Base-by-base conservation (phyloP, 2,888 invertebrate genomes). In the Cylloceria caligata region DNA sequence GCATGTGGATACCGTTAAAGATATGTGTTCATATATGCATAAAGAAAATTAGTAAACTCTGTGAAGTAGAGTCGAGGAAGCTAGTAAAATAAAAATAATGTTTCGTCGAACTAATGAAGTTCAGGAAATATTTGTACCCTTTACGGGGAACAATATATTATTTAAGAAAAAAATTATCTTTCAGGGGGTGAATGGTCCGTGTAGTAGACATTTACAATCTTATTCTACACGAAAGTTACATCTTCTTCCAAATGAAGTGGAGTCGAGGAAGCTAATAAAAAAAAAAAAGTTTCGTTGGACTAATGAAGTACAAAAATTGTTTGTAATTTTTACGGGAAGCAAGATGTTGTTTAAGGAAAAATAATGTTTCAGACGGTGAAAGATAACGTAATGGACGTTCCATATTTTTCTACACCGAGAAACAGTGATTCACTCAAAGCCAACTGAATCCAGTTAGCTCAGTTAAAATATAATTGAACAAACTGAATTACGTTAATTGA, bases 1-100 rank as follows among this genome's bases (percentile, higher is more conserved):
- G 55, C 65, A 73, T 77, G 64, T 77, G 64, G 76, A 60, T 60
- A 19, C 16, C 4, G 30, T n/a, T 27, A 72, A 75, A 19, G 36
- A 60, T 16, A 49, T 36, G 45, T 45, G 57, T 47, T 57, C 27
- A 27, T 24, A 72, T 47, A 42, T 45, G 39, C n/a, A 74, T 64
- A 27, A 34, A 42, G 68, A 73, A 68, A 69, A 68, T 73, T 69
- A 39, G 55, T 30, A 74, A 64, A 60, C 45, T 24, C 52, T 13
- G 64, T 71, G 42, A 27, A 65, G 19, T 4, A 24, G 57, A 60
- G 19, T 4, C 39, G 57, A 60, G 3, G 30, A 11, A n/a, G 11
- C 16, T 19, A 11, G 39, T 49, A 24, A 36, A 34, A n/a, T n/a
- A n/a, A 72, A 64, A 62, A 47, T 7, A 13, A 60, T n/a, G 49